Percentiles rank a stretch among this genome's conserved stretches.
phyloP scores from a whole-genome alignment of 2,888 invertebrate species.

The Sarcophaga caerulescens region DNA sequence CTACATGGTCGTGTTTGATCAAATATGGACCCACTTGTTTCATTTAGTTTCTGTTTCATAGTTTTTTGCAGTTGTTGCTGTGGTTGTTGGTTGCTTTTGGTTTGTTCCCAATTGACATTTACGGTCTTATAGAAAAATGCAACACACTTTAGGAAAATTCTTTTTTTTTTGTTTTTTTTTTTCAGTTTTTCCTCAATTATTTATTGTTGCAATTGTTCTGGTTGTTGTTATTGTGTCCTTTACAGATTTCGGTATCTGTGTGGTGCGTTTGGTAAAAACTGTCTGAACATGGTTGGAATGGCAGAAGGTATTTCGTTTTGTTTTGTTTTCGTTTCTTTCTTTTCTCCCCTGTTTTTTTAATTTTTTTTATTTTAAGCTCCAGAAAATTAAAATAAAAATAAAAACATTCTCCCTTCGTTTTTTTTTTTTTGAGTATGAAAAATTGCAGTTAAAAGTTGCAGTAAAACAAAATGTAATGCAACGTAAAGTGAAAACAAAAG shows the following conservation, averaged over 20 bases:
- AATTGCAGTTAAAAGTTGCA: conserved; percentile 58
- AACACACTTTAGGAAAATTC: conserved; percentile 57
- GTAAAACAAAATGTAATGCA: conserved; percentile 44
- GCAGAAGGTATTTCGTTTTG: neutral
- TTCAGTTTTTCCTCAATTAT: conserved; percentile 32
- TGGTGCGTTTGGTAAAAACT: neutral
- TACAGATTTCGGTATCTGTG: neutral
- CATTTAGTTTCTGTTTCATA: neutral
- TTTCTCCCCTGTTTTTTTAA: neutral
- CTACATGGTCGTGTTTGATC: too few relatives aligned
- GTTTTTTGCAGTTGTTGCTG: conserved; percentile 17
- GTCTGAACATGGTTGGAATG: neutral
- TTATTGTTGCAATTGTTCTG: conserved; percentile 7
- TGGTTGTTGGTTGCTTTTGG: conserved; percentile 1
- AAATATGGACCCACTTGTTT: too few relatives aligned
- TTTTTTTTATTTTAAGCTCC: neutral
- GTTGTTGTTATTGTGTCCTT: neutral
- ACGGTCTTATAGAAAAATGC: conserved; percentile 62
- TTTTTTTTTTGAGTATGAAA: conserved; percentile 22
- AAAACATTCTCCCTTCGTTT: neutral
- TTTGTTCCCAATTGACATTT: conserved; percentile 53
- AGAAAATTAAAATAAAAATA: conserved; percentile 37
- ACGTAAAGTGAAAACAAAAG: conserved; percentile 3
- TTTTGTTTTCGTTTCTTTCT: too few relatives aligned
- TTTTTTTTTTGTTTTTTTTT: conserved; percentile 6